Evolutionary conservation across 2,797 vertebrate species (phyloP).

Genomic region (Agapornis canus): DNA sequence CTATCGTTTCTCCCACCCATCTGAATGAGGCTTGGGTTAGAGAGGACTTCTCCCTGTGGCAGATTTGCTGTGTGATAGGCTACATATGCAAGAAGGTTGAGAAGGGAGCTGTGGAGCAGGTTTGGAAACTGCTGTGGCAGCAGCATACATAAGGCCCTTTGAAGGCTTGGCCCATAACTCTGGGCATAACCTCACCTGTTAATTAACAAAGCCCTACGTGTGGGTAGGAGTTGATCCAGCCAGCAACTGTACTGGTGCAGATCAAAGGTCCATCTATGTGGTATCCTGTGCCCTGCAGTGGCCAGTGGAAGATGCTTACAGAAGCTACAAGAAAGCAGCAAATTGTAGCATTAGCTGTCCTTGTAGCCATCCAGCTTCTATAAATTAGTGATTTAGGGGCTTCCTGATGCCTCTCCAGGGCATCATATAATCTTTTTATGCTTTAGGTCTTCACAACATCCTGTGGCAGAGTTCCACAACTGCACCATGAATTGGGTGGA

Average conservation of each 20-base stretch:
- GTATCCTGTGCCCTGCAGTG: neutral
- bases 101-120: conserved; percentile 36
- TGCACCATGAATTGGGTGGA: neutral
- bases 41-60: neutral
- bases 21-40: conserved; percentile 43
- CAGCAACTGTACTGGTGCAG: neutral
- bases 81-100: neutral
- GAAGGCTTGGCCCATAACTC: conserved; percentile 7
- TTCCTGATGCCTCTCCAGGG: neutral
- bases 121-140: conserved; percentile 47
- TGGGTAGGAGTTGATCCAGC: neutral
- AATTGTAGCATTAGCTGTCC: neutral
- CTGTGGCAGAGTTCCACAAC: neutral
- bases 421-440: neutral
- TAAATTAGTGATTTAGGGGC: neutral
- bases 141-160: neutral
- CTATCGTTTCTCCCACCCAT: neutral
- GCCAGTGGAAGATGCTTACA: neutral
- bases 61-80: conserved; percentile 4
- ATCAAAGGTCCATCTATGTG: neutral
- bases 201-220: neutral
- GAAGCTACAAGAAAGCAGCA: neutral
- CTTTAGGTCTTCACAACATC: neutral
- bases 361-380: neutral
- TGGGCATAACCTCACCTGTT: neutral